Conservation (phyloP, 2,888 invertebrate species). For the Drosophila helvetica region DNA sequence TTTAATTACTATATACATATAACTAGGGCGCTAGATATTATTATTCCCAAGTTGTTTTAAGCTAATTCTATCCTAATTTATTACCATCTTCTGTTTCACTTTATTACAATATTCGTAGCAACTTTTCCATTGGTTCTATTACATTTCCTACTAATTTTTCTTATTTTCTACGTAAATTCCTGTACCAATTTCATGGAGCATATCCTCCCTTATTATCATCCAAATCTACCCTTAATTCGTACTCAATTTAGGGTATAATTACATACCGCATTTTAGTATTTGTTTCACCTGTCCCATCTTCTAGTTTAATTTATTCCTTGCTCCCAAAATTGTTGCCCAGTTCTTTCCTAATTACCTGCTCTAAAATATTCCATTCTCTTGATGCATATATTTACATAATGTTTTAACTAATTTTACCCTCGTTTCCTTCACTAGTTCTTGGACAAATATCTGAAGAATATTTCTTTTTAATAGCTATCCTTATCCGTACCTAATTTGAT, state of each 20-base stretch:
- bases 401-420: background rate
- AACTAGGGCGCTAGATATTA: no score
- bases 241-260: background rate
- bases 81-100: background rate
- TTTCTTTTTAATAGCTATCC: no score
- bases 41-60: no score
- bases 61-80: background rate
- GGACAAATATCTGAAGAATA: no score
- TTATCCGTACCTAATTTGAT: no score
- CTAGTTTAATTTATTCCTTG: background rate
- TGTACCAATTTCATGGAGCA: background rate
- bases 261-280: background rate
- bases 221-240: background rate
- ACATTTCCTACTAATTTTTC: background rate
- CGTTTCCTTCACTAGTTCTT: background rate
- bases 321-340: background rate
- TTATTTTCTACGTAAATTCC: background rate
- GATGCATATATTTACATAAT: background rate
- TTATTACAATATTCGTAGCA: background rate
- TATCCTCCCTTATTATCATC: background rate
- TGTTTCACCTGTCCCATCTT: background rate
- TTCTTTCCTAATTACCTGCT: background rate
- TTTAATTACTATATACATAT: no score
- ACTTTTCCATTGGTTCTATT: background rate
- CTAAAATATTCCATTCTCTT: background rate